Percentiles rank a stretch among this genome's conserved stretches.
Conservation (phyloP, 2,113 vertebrate species). For the Podarcis muralis region DNA sequence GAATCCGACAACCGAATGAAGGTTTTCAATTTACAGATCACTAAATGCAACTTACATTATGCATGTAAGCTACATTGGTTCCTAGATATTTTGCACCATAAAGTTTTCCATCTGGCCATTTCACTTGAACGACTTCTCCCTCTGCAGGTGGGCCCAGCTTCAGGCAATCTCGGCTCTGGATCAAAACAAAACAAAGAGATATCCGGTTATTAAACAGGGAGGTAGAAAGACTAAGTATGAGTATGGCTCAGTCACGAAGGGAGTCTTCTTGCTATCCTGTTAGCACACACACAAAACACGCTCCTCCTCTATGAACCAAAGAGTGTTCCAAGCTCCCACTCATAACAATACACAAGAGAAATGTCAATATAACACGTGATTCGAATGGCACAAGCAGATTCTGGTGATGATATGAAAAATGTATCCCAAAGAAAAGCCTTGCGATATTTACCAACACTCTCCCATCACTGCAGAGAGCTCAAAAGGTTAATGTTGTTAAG, state of each 20-base stretch:
- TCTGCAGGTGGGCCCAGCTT: slow-evolving; percentile 89
- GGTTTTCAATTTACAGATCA: not conserved
- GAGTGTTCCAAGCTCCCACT: slow-evolving; percentile 50
- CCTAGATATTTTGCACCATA: slow-evolving; percentile 95
- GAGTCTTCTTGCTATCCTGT: slow-evolving; percentile 62
- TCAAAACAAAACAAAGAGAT: slow-evolving; percentile 48
- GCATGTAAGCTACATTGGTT: slow-evolving; percentile 89
- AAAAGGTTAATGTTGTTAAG: not conserved
- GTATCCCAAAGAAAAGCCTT: not conserved
- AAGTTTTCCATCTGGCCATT: slow-evolving; percentile 95
- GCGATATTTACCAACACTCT: not conserved
- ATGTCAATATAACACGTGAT: not conserved
- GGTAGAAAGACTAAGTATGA: slow-evolving; percentile 43
- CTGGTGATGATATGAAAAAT: not conserved
- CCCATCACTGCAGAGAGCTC: not conserved
- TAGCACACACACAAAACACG: not conserved
- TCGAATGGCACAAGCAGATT: not conserved
- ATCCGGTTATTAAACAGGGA: slow-evolving; percentile 50
- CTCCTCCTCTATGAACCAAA: slow-evolving; percentile 53
- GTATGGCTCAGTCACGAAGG: slow-evolving; percentile 51
- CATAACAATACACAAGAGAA: slow-evolving; percentile 12
- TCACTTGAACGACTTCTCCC: slow-evolving; percentile 92
- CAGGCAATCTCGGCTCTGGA: slow-evolving; percentile 91
- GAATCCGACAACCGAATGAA: not conserved
- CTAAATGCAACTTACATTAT: slow-evolving; percentile 82